These are phyloP conservation scores for Achatina immaculata DNA, from an alignment of 1,140 invertebrate genomes.

Conservation along the genomic window DNA sequence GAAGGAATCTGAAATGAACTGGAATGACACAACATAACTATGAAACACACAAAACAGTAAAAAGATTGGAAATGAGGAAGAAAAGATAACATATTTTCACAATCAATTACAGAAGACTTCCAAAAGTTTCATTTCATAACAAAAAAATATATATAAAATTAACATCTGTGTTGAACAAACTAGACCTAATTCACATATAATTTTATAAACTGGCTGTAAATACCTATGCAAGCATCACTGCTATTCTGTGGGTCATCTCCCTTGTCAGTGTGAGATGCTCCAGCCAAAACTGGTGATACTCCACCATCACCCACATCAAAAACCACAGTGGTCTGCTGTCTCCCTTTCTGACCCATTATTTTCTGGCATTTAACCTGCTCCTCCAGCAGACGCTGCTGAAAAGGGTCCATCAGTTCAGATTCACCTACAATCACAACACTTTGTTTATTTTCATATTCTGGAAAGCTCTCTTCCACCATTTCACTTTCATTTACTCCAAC, in stretches of 20 bases:
- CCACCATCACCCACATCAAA: background rate
- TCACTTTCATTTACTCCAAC: background rate
- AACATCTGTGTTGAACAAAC: no score
- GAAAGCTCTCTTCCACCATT: background rate
- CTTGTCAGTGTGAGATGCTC: background rate
- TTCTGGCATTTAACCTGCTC: conserved; percentile 17
- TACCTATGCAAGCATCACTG: conserved; percentile 11
- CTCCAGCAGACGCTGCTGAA: conserved; percentile 6
- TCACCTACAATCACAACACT: background rate
- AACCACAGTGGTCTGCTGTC: background rate
- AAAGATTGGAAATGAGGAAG: no score
- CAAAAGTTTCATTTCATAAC: no score
- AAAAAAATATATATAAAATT: no score
- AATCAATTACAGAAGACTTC: no score
- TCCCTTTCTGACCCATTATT: background rate
- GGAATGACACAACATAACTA: no score
- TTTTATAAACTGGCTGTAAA: background rate
- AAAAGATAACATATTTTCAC: no score
- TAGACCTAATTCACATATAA: no score
- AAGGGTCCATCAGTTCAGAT: conserved; percentile 1
- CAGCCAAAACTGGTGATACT: background rate
- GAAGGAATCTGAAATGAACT: no score
- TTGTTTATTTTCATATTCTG: background rate
- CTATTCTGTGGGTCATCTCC: background rate
- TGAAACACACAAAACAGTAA: no score